phyloP scores from a whole-genome alignment of 1,140 invertebrate species.

The Bombus consobrinus region DNA sequence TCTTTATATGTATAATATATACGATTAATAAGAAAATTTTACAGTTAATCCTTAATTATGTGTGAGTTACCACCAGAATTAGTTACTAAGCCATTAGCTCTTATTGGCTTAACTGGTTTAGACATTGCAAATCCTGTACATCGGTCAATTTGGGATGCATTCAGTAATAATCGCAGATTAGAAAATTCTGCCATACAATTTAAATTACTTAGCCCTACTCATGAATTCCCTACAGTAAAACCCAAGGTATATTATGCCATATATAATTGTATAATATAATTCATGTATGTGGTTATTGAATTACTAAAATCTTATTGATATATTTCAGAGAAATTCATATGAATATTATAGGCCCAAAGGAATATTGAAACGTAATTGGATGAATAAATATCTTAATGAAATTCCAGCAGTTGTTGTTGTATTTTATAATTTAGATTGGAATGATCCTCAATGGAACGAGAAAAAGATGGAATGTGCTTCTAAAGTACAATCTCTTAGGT shows the following conservation, averaged over 20 bases:
- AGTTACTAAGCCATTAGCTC: conserved; percentile 89
- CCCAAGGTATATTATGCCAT: conserved; percentile 86
- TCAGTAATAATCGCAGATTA: conserved; percentile 90
- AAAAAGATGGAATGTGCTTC: conserved; percentile 96
- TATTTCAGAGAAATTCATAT: conserved; percentile 90
- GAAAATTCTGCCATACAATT: conserved; percentile 94
- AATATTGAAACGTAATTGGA: conserved; percentile 97
- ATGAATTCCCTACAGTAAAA: conserved; percentile 95
- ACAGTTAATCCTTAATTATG: conserved; percentile 64
- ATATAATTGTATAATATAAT: not conserved
- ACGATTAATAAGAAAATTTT: conserved; percentile 7
- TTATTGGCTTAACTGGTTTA: conserved; percentile 93
- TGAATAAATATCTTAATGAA: conserved; percentile 95
- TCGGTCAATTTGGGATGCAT: conserved; percentile 95
- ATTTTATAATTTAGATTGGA: conserved; percentile 99
- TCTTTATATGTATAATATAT: not conserved
- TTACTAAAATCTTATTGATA: conserved; percentile 31
- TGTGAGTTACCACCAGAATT: conserved; percentile 90
- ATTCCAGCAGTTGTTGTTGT: conserved; percentile 96
- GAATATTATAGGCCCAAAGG: conserved; percentile 98
- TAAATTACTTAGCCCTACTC: conserved; percentile 89
- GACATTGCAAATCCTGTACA: conserved; percentile 94
- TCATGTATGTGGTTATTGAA: conserved; percentile 25
- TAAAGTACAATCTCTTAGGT: conserved; percentile 94
- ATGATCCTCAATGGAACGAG: conserved; percentile 95